These are phyloP conservation scores for Microctonus brassicae DNA, from an alignment of 2,888 invertebrate genomes.

Conservation along the genomic window DNA sequence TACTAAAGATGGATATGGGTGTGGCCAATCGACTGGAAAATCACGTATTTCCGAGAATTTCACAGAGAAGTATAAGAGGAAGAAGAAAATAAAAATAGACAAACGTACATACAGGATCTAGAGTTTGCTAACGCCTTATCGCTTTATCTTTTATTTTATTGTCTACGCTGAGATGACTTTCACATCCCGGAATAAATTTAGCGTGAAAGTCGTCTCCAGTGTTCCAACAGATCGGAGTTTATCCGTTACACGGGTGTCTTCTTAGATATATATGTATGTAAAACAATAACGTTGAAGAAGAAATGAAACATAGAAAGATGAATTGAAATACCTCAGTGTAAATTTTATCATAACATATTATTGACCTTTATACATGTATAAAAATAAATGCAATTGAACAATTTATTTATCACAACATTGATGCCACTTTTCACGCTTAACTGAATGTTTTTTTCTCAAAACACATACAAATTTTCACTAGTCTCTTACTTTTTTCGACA, in stretches of 20 bases:
- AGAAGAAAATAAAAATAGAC: conserved; percentile 27
- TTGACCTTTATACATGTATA: not conserved
- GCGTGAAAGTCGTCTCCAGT: conserved; percentile 23
- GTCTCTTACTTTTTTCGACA: too few species aligned
- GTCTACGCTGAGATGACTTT: conserved; percentile 21
- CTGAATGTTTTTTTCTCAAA: not conserved
- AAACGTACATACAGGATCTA: conserved; percentile 12
- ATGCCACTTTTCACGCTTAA: too few species aligned
- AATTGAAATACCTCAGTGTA: not conserved
- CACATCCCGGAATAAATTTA: conserved; percentile 38
- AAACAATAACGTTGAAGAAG: not conserved
- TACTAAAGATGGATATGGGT: conserved; percentile 17
- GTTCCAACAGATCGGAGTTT: conserved; percentile 5
- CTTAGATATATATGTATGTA: not conserved
- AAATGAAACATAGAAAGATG: not conserved
- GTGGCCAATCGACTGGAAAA: conserved; percentile 57
- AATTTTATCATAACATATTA: not conserved
- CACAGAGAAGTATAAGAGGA: conserved; percentile 41
- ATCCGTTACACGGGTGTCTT: conserved; percentile 22
- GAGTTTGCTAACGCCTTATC: conserved; percentile 15
- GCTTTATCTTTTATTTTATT: conserved; percentile 22
- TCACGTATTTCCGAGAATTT: conserved; percentile 59
- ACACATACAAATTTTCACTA: too few species aligned
- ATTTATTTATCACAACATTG: not conserved
- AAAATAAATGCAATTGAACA: not conserved